Conservation (phyloP, 1,140 invertebrate genomes). For the Drosophila seguyi region DNA sequence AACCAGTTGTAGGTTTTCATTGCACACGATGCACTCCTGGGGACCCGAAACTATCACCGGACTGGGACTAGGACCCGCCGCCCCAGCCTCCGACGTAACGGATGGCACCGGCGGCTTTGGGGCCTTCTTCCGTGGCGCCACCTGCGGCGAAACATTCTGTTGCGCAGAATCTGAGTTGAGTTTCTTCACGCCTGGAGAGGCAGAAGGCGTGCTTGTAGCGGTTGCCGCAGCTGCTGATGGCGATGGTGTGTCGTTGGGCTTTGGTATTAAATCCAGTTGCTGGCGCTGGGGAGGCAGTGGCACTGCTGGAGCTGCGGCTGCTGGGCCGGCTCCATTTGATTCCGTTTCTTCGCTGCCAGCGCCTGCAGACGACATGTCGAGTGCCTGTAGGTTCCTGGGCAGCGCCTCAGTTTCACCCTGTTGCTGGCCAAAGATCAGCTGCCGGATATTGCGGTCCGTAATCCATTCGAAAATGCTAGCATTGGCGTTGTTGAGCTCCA, state of each 20-base stretch:
- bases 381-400: constrained; percentile 40
- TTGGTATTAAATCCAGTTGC: constrained; percentile 40
- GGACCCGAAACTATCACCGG: constrained; percentile 68
- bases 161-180: constrained; percentile 69
- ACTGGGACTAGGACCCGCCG: constrained; percentile 29
- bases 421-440: constrained; percentile 77
- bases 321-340: constrained; percentile 32
- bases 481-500: constrained; percentile 88
- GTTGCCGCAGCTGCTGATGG: constrained; percentile 30
- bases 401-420: constrained; percentile 33
- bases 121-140: constrained; percentile 80
- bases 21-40: constrained; percentile 90
- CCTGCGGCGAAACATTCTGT: constrained; percentile 61
- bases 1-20: constrained; percentile 89
- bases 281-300: constrained; percentile 42
- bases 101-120: constrained; percentile 66
- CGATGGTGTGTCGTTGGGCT: constrained; percentile 43
- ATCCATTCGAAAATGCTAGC: constrained; percentile 84
- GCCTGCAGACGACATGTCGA: constrained; percentile 30
- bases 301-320: constrained; percentile 22
- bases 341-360: constrained; percentile 19
- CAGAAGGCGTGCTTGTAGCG: constrained; percentile 36
- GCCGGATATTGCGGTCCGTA: constrained; percentile 76
- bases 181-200: constrained; percentile 70
- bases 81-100: constrained; percentile 23